Evolutionary conservation across 2,113 vertebrate species (phyloP).

Genomic region (Aldabrachelys gigantea): DNA sequence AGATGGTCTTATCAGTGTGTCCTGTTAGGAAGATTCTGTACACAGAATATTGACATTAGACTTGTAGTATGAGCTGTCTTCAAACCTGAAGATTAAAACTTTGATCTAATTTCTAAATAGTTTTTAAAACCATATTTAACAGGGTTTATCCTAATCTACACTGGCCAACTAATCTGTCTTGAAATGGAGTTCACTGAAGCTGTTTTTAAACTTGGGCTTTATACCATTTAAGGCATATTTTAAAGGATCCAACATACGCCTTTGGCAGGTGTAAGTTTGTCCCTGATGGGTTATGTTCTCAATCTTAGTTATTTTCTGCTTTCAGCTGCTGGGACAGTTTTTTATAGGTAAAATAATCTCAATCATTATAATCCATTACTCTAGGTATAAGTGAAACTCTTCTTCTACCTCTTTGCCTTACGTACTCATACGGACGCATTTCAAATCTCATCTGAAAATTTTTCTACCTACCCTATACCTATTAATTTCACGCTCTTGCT

Average conservation of each 20-base stretch:
- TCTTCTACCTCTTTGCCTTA: background rate
- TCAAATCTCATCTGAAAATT: background rate
- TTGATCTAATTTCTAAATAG: slow-evolving; percentile 17
- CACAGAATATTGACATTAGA: background rate
- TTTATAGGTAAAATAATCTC: background rate
- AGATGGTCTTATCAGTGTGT: background rate
- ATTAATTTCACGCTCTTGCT: background rate
- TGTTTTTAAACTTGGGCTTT: background rate
- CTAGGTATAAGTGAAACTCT: background rate
- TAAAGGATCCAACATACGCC: background rate
- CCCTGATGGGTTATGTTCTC: background rate
- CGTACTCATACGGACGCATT: background rate
- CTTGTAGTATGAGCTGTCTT: slow-evolving; percentile 18
- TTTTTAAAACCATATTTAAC: slow-evolving; percentile 33
- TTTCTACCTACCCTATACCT: background rate
- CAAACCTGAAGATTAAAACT: slow-evolving; percentile 37
- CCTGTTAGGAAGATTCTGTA: background rate
- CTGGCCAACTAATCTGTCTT: background rate
- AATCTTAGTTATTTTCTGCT: background rate
- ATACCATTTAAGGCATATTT: background rate
- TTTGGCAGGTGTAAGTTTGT: background rate
- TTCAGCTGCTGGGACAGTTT: background rate
- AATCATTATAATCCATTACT: background rate
- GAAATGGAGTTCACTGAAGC: slow-evolving; percentile 24
- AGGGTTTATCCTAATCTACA: slow-evolving; percentile 28